Conservation (phyloP, 2,113 vertebrate species). For the Vidua macroura region DNA sequence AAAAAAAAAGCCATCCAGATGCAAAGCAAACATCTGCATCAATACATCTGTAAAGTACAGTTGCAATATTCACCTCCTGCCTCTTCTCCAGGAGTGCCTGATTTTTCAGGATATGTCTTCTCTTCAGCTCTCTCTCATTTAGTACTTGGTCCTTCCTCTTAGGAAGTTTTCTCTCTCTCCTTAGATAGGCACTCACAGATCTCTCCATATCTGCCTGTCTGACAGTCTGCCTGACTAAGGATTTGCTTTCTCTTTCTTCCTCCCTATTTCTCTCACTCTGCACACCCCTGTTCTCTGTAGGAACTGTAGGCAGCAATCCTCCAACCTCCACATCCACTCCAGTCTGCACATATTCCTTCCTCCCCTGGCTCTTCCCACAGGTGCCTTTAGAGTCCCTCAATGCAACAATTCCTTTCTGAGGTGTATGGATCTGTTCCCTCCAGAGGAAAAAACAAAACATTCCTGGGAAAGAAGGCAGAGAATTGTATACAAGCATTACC, state of each 20-base stretch:
- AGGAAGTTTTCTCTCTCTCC: neutral
- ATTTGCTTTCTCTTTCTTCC: neutral
- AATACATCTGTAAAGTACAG: neutral
- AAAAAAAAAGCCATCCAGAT: neutral
- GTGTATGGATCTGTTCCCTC: neutral
- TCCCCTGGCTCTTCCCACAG: neutral
- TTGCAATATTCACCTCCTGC: neutral
- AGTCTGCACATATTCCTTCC: neutral
- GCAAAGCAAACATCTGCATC: neutral
- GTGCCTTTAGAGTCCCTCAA: neutral
- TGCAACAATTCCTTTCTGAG: neutral
- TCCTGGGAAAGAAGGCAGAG: slow-evolving; percentile 16
- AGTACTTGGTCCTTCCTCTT: neutral
- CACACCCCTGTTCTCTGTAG: neutral
- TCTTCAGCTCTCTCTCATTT: neutral
- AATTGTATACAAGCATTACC: slow-evolving; percentile 49
- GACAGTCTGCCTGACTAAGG: neutral
- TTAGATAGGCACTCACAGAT: neutral
- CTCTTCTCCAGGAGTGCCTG: neutral
- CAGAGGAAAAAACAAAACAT: neutral
- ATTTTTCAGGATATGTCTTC: neutral
- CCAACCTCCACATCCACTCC: neutral
- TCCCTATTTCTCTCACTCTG: neutral
- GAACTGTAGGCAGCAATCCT: neutral
- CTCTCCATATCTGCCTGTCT: neutral